These are phyloP conservation scores for Prunella strophiata DNA, from an alignment of 2,797 vertebrate species.

Conservation along the genomic window DNA sequence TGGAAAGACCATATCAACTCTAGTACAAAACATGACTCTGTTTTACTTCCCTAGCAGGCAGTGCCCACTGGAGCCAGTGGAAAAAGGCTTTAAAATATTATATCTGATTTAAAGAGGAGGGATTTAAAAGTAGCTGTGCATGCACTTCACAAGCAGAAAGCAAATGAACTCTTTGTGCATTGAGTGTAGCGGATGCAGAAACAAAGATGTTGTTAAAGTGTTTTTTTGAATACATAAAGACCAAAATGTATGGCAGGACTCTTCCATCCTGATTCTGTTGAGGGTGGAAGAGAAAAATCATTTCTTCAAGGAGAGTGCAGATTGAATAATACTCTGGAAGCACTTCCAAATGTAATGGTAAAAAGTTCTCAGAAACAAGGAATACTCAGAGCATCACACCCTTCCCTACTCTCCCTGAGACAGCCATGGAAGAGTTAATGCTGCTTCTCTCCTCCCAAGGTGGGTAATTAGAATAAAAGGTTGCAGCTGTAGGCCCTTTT, in stretches of 20 bases:
- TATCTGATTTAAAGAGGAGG: neutral
- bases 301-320: neutral
- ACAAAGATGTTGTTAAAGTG: neutral
- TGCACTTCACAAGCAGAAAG: neutral
- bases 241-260: neutral
- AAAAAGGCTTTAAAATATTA: neutral
- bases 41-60: neutral
- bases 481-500: neutral
- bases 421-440: neutral
- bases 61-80: neutral
- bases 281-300: neutral
- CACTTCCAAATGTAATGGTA: neutral
- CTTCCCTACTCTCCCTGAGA: rapidly evolving
- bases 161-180: neutral
- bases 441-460: neutral
- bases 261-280: neutral
- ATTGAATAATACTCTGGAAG: neutral
- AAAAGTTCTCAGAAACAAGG: neutral
- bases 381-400: rapidly evolving
- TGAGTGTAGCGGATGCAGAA: neutral
- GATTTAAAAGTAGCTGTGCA: neutral
- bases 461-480: neutral
- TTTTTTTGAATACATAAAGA: neutral
- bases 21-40: neutral
- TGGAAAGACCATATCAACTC: neutral